phyloP scores from a whole-genome alignment of 1,140 invertebrate genomes.

The Nephila pilipes region DNA sequence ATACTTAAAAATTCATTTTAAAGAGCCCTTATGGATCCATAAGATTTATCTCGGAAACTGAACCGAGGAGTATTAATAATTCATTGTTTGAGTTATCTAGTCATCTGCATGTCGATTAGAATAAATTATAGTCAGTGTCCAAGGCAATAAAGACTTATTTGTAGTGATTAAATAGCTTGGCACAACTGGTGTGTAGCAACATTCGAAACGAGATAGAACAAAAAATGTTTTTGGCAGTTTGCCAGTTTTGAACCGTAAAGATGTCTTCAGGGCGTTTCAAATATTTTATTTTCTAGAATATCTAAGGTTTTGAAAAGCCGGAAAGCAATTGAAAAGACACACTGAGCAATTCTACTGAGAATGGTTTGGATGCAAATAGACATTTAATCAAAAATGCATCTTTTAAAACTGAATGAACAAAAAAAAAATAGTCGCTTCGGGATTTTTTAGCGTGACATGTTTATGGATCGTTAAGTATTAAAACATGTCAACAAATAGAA shows the following conservation, averaged over 20 bases:
- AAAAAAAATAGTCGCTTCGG: too few species aligned
- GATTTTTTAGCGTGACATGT: too few species aligned
- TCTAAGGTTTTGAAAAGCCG: not conserved
- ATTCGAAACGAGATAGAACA: not conserved
- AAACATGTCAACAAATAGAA: too few species aligned
- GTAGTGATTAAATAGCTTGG: not conserved
- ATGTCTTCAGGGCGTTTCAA: not conserved
- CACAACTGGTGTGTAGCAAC: slow-evolving; percentile 5
- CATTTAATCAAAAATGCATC: too few species aligned
- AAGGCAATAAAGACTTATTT: not conserved
- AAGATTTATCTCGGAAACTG: not conserved
- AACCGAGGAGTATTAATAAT: not conserved
- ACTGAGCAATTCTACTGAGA: too few species aligned
- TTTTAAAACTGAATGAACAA: too few species aligned
- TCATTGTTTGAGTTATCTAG: not conserved
- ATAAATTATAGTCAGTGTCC: not conserved
- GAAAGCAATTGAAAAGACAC: not conserved
- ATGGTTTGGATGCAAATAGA: too few species aligned
- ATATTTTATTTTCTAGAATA: not conserved
- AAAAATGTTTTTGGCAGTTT: not conserved
- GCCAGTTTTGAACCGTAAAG: not conserved
- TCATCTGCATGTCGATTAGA: not conserved
- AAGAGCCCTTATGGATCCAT: not conserved
- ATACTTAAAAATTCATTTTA: not conserved
- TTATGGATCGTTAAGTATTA: too few species aligned